These are phyloP conservation scores for Euschistus heros DNA, from an alignment of 1,140 invertebrate genomes.

Conservation along the genomic window DNA sequence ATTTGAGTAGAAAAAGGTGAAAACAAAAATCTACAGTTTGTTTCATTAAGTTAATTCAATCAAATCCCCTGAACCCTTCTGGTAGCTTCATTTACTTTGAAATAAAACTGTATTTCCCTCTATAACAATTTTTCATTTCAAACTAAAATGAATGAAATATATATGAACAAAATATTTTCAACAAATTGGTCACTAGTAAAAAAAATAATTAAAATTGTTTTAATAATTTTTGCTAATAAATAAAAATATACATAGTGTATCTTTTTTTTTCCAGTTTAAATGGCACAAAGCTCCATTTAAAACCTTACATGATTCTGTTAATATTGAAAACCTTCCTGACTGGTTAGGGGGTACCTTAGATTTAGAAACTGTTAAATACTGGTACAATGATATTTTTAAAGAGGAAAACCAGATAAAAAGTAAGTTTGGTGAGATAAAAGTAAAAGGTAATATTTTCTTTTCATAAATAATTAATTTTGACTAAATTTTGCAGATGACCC, in stretches of 20 bases:
- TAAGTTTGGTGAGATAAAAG: neutral
- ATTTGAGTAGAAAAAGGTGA: too few relatives aligned
- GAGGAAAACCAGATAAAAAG: constrained; percentile 21
- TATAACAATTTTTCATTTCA: neutral
- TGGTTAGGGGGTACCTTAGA: constrained; percentile 24
- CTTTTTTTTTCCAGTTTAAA: constrained; percentile 23
- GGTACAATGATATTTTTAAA: constrained; percentile 26
- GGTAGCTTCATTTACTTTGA: too few relatives aligned
- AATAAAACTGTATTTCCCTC: too few relatives aligned
- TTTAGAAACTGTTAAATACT: constrained; percentile 22
- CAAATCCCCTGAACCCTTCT: too few relatives aligned
- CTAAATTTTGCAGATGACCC: too few relatives aligned
- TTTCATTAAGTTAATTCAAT: too few relatives aligned
- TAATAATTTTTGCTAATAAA: neutral
- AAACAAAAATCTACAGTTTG: too few relatives aligned
- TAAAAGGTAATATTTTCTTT: too few relatives aligned
- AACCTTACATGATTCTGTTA: constrained; percentile 15
- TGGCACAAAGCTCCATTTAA: constrained; percentile 26
- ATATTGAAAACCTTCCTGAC: constrained; percentile 14
- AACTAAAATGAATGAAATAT: neutral
- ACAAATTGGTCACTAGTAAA: neutral
- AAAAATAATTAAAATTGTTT: too few relatives aligned
- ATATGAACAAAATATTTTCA: neutral
- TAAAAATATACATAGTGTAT: too few relatives aligned
- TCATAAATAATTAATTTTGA: too few relatives aligned